phyloP scores from a whole-genome alignment of 1,140 invertebrate species.

The Ganaspis sp. region DNA sequence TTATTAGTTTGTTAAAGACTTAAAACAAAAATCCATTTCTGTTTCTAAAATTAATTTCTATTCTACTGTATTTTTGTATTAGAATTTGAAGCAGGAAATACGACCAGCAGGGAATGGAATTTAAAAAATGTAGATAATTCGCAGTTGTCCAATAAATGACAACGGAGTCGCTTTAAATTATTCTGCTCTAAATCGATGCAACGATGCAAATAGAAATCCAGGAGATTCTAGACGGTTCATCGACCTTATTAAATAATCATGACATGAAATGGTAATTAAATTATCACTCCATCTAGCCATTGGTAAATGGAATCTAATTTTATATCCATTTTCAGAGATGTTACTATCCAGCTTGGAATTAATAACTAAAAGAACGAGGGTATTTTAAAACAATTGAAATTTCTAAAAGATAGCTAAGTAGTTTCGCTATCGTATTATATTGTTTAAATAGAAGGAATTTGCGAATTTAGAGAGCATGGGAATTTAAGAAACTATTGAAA shows the following conservation, averaged over 20 bases:
- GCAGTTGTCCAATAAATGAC: not conserved
- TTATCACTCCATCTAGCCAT: not conserved
- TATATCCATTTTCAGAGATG: not conserved
- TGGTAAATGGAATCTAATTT: not conserved
- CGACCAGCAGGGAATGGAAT: not conserved
- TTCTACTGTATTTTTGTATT: too few species aligned
- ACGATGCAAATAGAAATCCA: constrained; percentile 1
- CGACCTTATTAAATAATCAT: constrained; percentile 27
- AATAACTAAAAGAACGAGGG: not conserved
- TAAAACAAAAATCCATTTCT: too few species aligned
- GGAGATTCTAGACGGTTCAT: constrained; percentile 6
- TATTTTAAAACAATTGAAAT: not conserved
- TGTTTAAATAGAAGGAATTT: too few species aligned
- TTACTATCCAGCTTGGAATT: not conserved
- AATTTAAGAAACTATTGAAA: too few species aligned
- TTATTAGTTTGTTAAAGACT: too few species aligned
- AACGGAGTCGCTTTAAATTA: constrained; percentile 2
- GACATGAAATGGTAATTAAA: not conserved
- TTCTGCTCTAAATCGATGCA: constrained; percentile 1
- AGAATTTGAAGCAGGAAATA: too few species aligned
- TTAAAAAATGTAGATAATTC: not conserved
- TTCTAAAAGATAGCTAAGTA: not conserved
- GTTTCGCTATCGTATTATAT: not conserved
- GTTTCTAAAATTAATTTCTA: too few species aligned
- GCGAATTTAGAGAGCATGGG: too few species aligned